phyloP scores from a whole-genome alignment of 2,888 invertebrate species.

The Drymonia ruficornis region DNA sequence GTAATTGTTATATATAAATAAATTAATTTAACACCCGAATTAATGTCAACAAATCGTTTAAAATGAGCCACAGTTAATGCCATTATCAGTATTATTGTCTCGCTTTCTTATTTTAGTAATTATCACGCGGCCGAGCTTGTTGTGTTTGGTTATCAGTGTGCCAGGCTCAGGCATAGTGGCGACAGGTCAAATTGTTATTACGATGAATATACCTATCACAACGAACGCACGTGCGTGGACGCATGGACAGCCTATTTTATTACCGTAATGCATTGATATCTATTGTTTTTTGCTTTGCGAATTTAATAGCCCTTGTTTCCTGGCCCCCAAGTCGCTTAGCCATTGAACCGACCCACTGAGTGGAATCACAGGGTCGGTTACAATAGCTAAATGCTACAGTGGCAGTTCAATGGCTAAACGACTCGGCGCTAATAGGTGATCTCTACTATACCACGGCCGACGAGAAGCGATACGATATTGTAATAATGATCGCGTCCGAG shows the following conservation, averaged over 20 bases:
- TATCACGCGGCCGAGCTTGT: background rate
- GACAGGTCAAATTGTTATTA: background rate
- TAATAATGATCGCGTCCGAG: too few species aligned
- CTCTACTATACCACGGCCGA: too few species aligned
- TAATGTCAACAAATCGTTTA: background rate
- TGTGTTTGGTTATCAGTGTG: background rate
- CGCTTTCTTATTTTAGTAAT: slow-evolving; percentile 6
- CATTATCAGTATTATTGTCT: slow-evolving; percentile 2
- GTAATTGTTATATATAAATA: slow-evolving; percentile 1
- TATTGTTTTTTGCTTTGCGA: background rate
- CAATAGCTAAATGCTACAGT: too few species aligned
- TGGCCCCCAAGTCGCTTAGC: too few species aligned
- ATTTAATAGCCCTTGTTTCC: too few species aligned
- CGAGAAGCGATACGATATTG: too few species aligned
- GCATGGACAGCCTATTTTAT: background rate
- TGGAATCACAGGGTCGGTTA: too few species aligned
- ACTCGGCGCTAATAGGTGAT: too few species aligned
- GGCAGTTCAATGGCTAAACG: too few species aligned
- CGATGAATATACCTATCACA: background rate
- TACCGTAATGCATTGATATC: background rate
- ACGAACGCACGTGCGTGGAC: background rate
- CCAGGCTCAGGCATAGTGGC: background rate
- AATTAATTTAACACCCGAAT: background rate
- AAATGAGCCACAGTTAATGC: background rate
- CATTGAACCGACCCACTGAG: too few species aligned